Conservation (phyloP, 2,888 invertebrate genomes). For the Sphaerophoria rueppellii region DNA sequence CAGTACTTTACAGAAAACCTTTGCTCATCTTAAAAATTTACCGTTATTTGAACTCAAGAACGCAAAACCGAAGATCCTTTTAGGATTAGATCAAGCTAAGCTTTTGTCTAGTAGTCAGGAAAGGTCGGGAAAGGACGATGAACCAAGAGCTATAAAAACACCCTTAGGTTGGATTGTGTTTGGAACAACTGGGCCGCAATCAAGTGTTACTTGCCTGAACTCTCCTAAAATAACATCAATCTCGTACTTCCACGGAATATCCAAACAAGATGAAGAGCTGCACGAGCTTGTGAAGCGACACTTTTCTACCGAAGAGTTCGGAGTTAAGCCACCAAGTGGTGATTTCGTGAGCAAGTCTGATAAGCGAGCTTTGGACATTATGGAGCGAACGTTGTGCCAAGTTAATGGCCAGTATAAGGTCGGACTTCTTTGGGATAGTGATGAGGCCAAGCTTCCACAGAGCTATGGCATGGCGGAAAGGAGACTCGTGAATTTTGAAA, state of each 20-base stretch:
- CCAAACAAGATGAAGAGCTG: constrained; percentile 23
- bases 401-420: constrained; percentile 14
- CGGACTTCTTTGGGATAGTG: constrained; percentile 23
- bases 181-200: not conserved
- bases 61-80: not conserved
- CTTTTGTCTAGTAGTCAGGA: not conserved
- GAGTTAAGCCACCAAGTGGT: constrained; percentile 14
- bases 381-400: constrained; percentile 14
- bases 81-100: not conserved
- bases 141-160: not conserved
- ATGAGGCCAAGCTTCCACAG: no score
- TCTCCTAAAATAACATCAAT: constrained; percentile 2
- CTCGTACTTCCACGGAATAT: constrained; percentile 9
- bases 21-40: not conserved
- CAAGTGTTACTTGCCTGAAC: constrained; percentile 7
- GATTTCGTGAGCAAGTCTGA: constrained; percentile 14
- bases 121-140: constrained; percentile 5
- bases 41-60: not conserved
- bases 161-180: constrained; percentile 9
- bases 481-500: no score
- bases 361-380: constrained; percentile 23
- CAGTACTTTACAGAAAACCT: not conserved
- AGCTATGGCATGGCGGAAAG: no score
- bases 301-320: constrained; percentile 46
- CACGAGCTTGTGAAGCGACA: constrained; percentile 33